phyloP scores from a whole-genome alignment of 2,113 vertebrate genomes.

The Hyaena hyaena region DNA sequence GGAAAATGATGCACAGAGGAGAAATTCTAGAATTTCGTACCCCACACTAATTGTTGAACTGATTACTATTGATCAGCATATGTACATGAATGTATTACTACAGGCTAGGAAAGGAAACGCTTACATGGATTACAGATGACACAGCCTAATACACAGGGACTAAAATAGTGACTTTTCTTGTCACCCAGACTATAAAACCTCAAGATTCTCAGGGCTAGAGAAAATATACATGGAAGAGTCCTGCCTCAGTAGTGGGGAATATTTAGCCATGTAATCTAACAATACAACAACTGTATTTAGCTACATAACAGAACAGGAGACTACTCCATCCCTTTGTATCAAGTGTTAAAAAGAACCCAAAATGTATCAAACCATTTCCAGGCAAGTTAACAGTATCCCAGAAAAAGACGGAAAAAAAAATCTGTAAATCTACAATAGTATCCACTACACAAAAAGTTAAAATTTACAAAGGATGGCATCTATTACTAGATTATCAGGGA shows the following conservation, averaged over 20 bases:
- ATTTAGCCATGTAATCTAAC: not conserved
- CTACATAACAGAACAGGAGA: not conserved
- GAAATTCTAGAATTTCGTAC: not conserved
- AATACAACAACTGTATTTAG: not conserved
- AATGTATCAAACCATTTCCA: slow-evolving; percentile 8
- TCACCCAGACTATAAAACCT: not conserved
- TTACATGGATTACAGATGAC: not conserved
- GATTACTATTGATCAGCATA: not conserved
- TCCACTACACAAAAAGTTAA: not conserved
- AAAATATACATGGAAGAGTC: not conserved
- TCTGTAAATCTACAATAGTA: not conserved
- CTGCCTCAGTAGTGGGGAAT: not conserved
- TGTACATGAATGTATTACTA: not conserved
- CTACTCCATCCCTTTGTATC: not conserved
- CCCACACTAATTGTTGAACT: not conserved
- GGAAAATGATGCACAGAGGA: not conserved
- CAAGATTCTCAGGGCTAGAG: not conserved
- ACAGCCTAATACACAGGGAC: not conserved
- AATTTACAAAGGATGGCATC: not conserved
- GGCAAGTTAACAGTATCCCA: not conserved
- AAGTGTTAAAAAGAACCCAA: not conserved
- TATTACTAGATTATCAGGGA: not conserved
- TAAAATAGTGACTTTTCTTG: not conserved
- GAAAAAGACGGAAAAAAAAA: not conserved
- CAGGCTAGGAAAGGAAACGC: not conserved